Conservation (phyloP, 2,113 vertebrate species). For the Tonatia bakeri region DNA sequence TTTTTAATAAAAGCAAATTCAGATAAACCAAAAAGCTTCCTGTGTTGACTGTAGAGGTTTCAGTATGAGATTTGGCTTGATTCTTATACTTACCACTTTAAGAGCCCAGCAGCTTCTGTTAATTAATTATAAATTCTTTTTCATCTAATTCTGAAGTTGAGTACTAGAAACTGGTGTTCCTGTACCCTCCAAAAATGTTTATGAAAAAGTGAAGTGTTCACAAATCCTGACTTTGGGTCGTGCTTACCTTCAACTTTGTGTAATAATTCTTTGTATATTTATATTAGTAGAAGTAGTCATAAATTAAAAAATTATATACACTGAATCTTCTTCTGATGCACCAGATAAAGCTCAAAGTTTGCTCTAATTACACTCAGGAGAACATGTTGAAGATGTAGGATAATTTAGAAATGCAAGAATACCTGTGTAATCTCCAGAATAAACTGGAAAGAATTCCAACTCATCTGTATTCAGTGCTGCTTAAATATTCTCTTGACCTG, state of each 20-base stretch:
- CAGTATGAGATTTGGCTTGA: neutral
- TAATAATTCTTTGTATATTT: neutral
- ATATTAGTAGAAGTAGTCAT: neutral
- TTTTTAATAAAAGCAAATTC: neutral
- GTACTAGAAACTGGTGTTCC: neutral
- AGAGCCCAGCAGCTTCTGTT: neutral
- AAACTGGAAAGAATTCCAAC: neutral
- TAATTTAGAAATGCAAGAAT: conserved; percentile 1
- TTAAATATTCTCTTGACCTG: conserved; percentile 3
- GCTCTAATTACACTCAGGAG: neutral
- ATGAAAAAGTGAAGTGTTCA: neutral
- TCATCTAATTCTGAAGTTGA: conserved; percentile 20
- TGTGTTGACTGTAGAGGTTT: neutral
- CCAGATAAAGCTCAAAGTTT: neutral
- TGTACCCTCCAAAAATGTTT: neutral
- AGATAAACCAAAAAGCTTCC: neutral
- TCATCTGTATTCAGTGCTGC: neutral
- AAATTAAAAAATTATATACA: neutral
- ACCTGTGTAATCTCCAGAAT: neutral
- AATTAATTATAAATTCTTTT: neutral
- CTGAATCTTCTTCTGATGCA: neutral
- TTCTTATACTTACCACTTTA: neutral
- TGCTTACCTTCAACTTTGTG: neutral
- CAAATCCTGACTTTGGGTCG: neutral
- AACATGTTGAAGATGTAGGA: neutral